phyloP scores from a whole-genome alignment of 2,113 vertebrate genomes.

The Rhegmatorhina hoffmannsi region DNA sequence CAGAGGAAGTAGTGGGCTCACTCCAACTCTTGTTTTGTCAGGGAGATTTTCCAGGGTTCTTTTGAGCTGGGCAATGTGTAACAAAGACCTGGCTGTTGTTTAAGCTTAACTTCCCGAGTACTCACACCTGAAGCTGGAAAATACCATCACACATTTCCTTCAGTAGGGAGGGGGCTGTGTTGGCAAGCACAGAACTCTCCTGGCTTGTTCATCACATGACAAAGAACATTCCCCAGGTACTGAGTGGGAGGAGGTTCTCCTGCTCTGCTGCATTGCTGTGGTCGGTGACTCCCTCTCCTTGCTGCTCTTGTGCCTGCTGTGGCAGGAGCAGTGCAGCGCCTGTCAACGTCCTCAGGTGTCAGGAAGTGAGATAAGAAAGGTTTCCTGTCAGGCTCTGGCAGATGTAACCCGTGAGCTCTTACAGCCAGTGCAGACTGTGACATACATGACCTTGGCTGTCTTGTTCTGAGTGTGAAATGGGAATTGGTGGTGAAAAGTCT shows the following conservation, averaged over 20 bases:
- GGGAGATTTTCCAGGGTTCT: background rate
- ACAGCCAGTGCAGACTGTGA: rapidly evolving
- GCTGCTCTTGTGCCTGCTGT: background rate
- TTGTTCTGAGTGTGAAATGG: background rate
- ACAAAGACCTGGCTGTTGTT: background rate
- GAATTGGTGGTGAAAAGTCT: background rate
- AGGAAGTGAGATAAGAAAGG: background rate
- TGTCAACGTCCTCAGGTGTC: background rate
- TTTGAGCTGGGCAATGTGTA: background rate
- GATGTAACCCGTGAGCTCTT: background rate
- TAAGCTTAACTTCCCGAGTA: background rate
- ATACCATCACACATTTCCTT: background rate
- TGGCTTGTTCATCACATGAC: background rate
- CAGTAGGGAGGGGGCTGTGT: background rate
- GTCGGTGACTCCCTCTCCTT: background rate
- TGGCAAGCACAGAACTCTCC: background rate
- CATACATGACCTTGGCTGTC: background rate
- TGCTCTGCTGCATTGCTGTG: background rate
- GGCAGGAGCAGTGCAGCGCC: background rate
- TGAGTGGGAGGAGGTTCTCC: background rate
- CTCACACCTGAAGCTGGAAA: background rate
- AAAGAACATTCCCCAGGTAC: background rate
- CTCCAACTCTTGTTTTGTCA: background rate
- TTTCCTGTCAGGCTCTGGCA: background rate
- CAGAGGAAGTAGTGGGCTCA: background rate